Base-by-base conservation (phyloP, 1,140 invertebrate species). In the Solen grandis region DNA sequence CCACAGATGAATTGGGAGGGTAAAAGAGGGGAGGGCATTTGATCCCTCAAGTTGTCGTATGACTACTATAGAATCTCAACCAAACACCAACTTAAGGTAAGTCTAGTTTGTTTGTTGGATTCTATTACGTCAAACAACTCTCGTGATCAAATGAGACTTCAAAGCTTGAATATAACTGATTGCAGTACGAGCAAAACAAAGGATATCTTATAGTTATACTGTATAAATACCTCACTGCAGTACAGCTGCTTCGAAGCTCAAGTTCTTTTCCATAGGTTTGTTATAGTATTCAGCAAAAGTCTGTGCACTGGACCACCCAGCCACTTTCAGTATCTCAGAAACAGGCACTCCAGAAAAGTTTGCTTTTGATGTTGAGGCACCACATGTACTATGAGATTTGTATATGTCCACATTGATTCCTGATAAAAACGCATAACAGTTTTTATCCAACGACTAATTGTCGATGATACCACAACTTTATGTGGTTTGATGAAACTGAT, bases 371-470 rank as follows among this genome's bases (percentile, higher is more conserved):
- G 59, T 46, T 38, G 59, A 31, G 1, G 73, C 73, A 41, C 16
- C 35, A 14, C 57, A 19, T 22, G 5, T 14, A 19, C 55, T 41
- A 36, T 62, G 54, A 60, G 72, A 22, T 13, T 46, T 63, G 36
- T 27, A 41, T 31, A 33, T 50, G 0, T 60, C 41, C 38, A 31
- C 29, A 1, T 62, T 22, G 13, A 76, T 76, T 1, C 55, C 72
- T 25, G 33, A n/a, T n/a, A 5, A 41, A 0, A 22, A 8, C 5
- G 16, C 46, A 76, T 46, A 35, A 62, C 57, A 41, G 25, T 60
- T 70, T 79, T 79, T 41, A 81, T 75, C 79, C 79, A 81, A 22
- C 63, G 2, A 50, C 70, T 65, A 8, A 83, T 60, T 25, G 82
- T 80, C 16, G 50, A 31, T 52, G 31, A 65, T 0, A 54, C 25